These are phyloP conservation scores for Nothura maculosa DNA, from an alignment of 2,797 vertebrate species.

Conservation along the genomic window DNA sequence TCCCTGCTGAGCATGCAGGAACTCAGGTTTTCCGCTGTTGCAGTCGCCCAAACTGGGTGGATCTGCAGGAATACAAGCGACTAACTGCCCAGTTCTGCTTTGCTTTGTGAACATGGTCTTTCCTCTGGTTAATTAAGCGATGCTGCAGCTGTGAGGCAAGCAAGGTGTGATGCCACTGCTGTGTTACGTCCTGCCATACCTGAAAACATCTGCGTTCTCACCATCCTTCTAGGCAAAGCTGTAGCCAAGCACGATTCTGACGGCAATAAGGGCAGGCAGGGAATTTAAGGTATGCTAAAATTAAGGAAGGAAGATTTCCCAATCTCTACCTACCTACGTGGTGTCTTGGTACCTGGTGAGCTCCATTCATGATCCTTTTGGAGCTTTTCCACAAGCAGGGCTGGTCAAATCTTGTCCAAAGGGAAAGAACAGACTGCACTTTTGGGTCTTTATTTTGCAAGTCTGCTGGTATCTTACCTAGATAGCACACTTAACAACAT, in stretches of 20 bases:
- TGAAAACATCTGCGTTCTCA: background rate
- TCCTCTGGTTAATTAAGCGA: background rate
- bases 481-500: background rate
- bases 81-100: background rate
- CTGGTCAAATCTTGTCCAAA: background rate
- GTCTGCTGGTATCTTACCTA: background rate
- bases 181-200: background rate
- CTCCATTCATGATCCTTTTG: background rate
- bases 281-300: background rate
- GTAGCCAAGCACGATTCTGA: background rate
- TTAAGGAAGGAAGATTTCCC: background rate
- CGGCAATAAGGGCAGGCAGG: background rate
- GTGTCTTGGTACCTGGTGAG: background rate
- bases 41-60: background rate
- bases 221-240: background rate
- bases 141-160: background rate
- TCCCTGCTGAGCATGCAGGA: background rate
- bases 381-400: background rate
- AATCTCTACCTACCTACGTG: background rate
- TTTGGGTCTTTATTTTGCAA: conserved; percentile 8
- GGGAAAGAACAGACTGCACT: background rate
- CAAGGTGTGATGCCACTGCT: background rate
- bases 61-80: background rate
- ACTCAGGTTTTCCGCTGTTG: background rate
- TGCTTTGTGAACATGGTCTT: background rate